Conservation (phyloP, 2,797 vertebrate genomes). For the Chanos chanos region DNA sequence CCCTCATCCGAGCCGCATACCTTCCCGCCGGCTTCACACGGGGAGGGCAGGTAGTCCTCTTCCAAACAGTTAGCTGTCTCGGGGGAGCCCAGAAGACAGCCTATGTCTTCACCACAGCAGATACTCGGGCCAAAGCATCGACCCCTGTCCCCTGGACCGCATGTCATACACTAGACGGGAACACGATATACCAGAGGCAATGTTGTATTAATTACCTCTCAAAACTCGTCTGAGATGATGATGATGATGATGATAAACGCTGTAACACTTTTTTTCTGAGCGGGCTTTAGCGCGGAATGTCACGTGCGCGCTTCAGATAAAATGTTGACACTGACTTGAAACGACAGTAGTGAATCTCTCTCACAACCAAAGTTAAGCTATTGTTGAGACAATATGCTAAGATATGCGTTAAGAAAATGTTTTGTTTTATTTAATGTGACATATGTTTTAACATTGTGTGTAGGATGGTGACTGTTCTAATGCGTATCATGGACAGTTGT, state of each 20-base stretch:
- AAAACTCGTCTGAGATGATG: too few relatives aligned
- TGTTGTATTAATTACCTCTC: too few relatives aligned
- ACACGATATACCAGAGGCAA: too few relatives aligned
- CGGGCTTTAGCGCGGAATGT: too few relatives aligned
- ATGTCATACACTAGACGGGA: slow-evolving; percentile 60
- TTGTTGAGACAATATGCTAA: too few relatives aligned
- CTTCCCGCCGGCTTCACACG: slow-evolving; percentile 65
- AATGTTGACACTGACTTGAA: too few relatives aligned
- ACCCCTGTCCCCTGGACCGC: slow-evolving; percentile 65
- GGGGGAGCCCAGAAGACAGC: slow-evolving; percentile 74
- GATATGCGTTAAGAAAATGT: neutral
- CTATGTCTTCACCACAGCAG: slow-evolving; percentile 71
- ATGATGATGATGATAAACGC: too few relatives aligned
- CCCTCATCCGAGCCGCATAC: slow-evolving; percentile 58
- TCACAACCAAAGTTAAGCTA: too few relatives aligned
- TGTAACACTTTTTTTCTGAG: too few relatives aligned
- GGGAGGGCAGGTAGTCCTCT: slow-evolving; percentile 71
- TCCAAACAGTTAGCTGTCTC: slow-evolving; percentile 68
- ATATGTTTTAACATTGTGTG: too few relatives aligned
- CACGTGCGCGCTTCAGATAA: too few relatives aligned
- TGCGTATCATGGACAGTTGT: neutral
- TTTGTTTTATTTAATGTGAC: neutral
- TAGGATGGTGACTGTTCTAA: neutral
- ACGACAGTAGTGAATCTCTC: too few relatives aligned
- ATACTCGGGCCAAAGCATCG: slow-evolving; percentile 75